Evolutionary conservation across 2,888 invertebrate species (phyloP).

Genomic region (Vanessa cardui): DNA sequence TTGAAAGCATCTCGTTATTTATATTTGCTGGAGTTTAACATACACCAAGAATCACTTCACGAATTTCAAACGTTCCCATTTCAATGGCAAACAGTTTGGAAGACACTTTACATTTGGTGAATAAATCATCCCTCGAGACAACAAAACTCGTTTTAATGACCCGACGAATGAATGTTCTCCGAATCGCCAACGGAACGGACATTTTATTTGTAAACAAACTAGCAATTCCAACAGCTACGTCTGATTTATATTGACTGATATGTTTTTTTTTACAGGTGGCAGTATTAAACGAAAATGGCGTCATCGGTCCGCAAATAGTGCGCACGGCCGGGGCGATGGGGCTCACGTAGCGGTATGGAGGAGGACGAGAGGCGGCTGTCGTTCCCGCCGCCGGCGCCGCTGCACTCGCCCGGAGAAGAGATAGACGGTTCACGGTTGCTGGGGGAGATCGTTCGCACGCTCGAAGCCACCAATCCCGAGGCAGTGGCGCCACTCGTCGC

Average conservation of each 20-base stretch:
- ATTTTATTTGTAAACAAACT: conserved; percentile 38
- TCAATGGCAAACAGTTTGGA: conserved; percentile 20
- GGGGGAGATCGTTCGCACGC: conserved; percentile 76
- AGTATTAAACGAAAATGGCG: conserved; percentile 68
- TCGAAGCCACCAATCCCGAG: conserved; percentile 77
- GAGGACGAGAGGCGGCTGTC: conserved; percentile 80
- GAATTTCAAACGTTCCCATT: conserved; percentile 9
- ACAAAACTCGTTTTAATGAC: conserved; percentile 29
- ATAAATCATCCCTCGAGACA: conserved; percentile 28
- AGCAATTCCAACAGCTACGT: conserved; percentile 21
- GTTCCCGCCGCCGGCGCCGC: conserved; percentile 81
- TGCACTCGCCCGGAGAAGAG: conserved; percentile 80
- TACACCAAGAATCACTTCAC: not conserved
- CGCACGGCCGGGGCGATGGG: conserved; percentile 65
- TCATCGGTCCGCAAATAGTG: conserved; percentile 67
- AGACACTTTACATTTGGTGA: conserved; percentile 27
- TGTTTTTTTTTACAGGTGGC: conserved; percentile 64
- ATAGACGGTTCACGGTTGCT: conserved; percentile 79
- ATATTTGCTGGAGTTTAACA: not conserved
- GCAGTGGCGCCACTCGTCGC: conserved; percentile 76
- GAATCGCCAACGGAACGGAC: conserved; percentile 29
- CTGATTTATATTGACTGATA: conserved; percentile 34
- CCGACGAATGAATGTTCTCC: conserved; percentile 17
- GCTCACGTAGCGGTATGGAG: conserved; percentile 69
- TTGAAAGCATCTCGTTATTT: not conserved